phyloP scores from a whole-genome alignment of 2,888 invertebrate species.

The Eilema griseolum region DNA sequence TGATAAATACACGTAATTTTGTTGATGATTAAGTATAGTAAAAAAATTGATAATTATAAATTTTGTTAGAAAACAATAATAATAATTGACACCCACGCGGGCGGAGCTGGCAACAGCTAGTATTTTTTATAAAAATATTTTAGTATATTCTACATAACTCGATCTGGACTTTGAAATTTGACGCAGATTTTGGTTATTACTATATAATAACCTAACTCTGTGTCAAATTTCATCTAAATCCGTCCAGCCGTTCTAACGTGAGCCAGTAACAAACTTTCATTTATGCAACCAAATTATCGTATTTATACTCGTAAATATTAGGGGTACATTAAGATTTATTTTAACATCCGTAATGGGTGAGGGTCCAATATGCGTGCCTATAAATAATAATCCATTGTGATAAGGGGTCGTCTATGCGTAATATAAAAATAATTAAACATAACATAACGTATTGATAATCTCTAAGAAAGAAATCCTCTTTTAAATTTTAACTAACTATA shows the following conservation, averaged over 20 bases:
- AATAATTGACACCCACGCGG: no score
- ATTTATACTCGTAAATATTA: neutral
- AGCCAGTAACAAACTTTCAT: neutral
- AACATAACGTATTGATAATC: neutral
- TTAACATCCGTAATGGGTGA: neutral
- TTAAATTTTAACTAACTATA: neutral
- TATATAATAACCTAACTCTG: neutral
- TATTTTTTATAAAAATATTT: no score
- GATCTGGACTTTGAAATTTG: no score
- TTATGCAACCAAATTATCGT: neutral
- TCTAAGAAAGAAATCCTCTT: neutral
- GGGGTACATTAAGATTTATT: neutral
- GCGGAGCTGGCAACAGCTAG: no score
- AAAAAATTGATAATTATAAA: no score
- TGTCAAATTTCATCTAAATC: neutral
- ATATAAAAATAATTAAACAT: neutral
- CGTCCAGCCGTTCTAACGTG: neutral
- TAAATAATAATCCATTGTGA: conserved; percentile 1
- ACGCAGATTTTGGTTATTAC: no score
- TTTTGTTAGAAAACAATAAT: no score
- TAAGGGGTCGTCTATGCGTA: neutral
- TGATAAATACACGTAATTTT: no score
- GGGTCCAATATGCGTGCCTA: neutral
- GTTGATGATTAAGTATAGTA: no score
- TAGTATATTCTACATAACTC: no score